Percentiles rank a stretch among this genome's conserved stretches.
phyloP scores from a whole-genome alignment of 2,888 invertebrate species.

The Morinoia aosen region DNA sequence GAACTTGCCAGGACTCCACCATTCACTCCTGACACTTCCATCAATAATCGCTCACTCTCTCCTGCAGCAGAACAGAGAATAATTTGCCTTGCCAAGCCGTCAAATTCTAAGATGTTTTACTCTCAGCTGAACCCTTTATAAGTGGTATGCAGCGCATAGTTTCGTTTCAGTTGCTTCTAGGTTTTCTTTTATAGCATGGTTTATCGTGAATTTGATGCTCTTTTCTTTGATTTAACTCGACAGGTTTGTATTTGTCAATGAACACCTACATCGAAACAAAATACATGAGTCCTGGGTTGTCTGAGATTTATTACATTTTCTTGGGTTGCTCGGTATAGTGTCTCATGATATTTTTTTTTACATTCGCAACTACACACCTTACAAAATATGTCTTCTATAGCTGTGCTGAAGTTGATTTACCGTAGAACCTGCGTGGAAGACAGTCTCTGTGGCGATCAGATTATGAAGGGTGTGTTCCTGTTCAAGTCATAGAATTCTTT shows the following conservation, averaged over 20 bases:
- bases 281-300: too few species aligned
- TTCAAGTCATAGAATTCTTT: neutral
- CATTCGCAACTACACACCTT: neutral
- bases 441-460: neutral
- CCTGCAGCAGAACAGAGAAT: neutral
- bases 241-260: too few species aligned
- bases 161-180: neutral
- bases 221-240: too few species aligned
- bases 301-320: too few species aligned
- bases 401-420: neutral
- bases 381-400: neutral
- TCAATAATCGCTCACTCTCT: conserved; percentile 36
- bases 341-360: neutral
- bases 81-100: neutral
- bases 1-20: conserved; percentile 33
- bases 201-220: neutral
- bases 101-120: neutral
- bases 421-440: neutral
- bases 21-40: conserved; percentile 48
- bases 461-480: neutral
- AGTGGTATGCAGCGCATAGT: neutral
- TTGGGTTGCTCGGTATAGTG: too few species aligned
- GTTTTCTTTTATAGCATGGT: neutral
- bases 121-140: neutral
- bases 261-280: too few species aligned